Evolutionary conservation across 1,140 invertebrate genomes (phyloP).

Genomic region (Drosophila equinoxialis): DNA sequence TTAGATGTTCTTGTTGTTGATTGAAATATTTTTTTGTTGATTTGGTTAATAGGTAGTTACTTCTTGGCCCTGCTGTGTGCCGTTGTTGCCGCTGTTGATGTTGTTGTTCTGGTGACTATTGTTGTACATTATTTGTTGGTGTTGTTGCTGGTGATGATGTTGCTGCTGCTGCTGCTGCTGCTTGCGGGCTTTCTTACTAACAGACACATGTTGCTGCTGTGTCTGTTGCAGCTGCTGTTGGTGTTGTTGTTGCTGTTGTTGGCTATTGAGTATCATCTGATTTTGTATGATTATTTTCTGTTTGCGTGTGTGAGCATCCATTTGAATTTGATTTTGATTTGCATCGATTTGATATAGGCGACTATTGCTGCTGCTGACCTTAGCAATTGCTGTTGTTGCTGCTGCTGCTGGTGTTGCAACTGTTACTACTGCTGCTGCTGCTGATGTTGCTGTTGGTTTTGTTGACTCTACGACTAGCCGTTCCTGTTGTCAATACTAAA

Average conservation of each 20-base stretch:
- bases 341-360: conserved; percentile 73
- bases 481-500: conserved; percentile 83
- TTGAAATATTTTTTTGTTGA: conserved; percentile 43
- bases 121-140: conserved; percentile 55
- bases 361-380: conserved; percentile 52
- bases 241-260: conserved; percentile 66
- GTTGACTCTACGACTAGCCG: conserved; percentile 77
- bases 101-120: conserved; percentile 57
- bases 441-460: conserved; percentile 63
- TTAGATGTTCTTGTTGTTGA: conserved; percentile 53
- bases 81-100: conserved; percentile 17
- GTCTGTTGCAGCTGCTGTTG: conserved; percentile 56
- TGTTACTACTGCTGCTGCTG: conserved; percentile 39
- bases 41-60: conserved; percentile 77
- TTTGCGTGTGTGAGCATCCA: conserved; percentile 67
- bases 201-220: conserved; percentile 49
- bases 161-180: conserved; percentile 54
- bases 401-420: conserved; percentile 15
- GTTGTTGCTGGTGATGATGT: conserved; percentile 56
- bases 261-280: conserved; percentile 80
- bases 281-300: conserved; percentile 82
- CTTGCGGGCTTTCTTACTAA: conserved; percentile 29
- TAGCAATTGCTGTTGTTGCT: conserved; percentile 54
- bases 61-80: conserved; percentile 69
- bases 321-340: conserved; percentile 68